Conservation (phyloP, 2,888 invertebrate species). For the Drosophila nr. medialis region DNA sequence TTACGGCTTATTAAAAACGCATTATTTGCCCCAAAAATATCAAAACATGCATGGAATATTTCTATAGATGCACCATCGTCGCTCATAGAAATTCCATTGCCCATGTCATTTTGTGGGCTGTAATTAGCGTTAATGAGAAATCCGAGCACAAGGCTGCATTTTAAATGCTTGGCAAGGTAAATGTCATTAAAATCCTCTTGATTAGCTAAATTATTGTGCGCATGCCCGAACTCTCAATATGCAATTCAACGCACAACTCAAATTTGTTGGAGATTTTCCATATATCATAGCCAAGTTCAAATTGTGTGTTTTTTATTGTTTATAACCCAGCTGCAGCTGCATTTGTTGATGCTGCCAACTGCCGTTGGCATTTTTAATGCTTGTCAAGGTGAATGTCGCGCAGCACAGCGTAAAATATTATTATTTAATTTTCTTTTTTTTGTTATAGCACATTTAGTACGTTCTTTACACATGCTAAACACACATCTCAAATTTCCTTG, state of each 20-base stretch:
- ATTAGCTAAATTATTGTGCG: background rate
- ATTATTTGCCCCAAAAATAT: conserved; percentile 50
- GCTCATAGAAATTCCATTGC: conserved; percentile 21
- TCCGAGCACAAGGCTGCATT: conserved; percentile 24
- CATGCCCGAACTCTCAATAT: background rate
- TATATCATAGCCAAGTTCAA: background rate
- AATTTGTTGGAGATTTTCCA: background rate
- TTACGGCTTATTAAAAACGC: conserved; percentile 62
- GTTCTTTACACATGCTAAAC: conserved; percentile 1
- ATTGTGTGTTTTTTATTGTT: background rate
- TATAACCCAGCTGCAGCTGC: conserved; percentile 21
- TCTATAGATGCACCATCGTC: conserved; percentile 10
- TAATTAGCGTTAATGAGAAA: conserved; percentile 42
- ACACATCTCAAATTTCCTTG: conserved; percentile 17
- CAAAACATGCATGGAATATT: conserved; percentile 55
- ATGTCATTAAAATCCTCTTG: conserved; percentile 8
- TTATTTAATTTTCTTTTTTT: background rate
- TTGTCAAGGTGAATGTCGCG: conserved; percentile 11
- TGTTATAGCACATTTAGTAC: background rate
- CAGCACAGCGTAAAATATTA: conserved; percentile 2
- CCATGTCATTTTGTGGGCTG: conserved; percentile 33
- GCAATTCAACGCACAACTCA: conserved; percentile 4
- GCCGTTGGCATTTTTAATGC: background rate
- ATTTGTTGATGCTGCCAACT: conserved; percentile 9
- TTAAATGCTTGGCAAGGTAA: conserved; percentile 32